phyloP scores from a whole-genome alignment of 2,113 vertebrate genomes.

The Antechinus flavipes region DNA sequence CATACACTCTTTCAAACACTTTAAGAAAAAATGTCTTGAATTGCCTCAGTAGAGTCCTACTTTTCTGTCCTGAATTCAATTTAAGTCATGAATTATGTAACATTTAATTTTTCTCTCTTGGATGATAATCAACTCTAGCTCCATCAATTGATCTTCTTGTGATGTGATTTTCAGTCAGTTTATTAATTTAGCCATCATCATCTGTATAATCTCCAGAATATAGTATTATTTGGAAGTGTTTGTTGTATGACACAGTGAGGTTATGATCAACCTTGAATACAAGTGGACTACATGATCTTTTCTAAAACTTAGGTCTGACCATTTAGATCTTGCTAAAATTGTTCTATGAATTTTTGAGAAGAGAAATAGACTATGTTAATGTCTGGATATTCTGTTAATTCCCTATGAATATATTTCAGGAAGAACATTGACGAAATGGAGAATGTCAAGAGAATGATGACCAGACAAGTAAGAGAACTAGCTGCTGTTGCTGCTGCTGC shows the following conservation, averaged over 20 bases:
- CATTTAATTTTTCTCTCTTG: not conserved
- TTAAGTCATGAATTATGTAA: not conserved
- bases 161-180: not conserved
- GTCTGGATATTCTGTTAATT: not conserved
- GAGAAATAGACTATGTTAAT: not conserved
- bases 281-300: not conserved
- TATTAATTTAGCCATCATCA: not conserved
- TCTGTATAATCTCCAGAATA: not conserved
- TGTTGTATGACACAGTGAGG: not conserved
- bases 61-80: too few relatives aligned
- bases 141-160: not conserved
- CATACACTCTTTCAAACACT: not conserved
- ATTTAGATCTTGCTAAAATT: not conserved
- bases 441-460: not conserved
- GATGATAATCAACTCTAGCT: not conserved
- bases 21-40: not conserved
- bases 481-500: not conserved
- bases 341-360: not conserved
- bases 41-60: too few relatives aligned
- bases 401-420: not conserved
- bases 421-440: not conserved
- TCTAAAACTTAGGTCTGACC: not conserved
- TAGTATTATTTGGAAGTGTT: not conserved
- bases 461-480: not conserved
- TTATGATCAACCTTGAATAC: not conserved